Evolutionary conservation across 2,888 invertebrate species (phyloP), one percentile per base, ranked within the genome.

Genomic region (Heliothis peltigera): DNA sequence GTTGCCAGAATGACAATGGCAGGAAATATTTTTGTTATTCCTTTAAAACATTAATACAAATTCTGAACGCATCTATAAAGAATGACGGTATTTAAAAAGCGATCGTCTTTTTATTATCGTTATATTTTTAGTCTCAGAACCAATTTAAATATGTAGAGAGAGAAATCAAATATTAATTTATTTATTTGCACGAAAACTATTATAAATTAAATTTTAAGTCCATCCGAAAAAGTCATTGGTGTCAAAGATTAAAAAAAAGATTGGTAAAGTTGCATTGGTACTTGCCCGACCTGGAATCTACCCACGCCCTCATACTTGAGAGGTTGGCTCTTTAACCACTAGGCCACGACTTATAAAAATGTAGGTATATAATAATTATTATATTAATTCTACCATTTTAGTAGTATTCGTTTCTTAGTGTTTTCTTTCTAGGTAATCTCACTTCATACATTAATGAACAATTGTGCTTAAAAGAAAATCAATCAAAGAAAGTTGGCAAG

Each of bases 401-500:
- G n/a, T n/a, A 32, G 12, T n/a, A 28, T 19, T 18, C 15, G 0
- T 17, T 35, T 42, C 5, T 15, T 28, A 19, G 39, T n/a, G n/a
- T 2, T 32, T 12, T 8, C 5, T 5, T n/a, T 3, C 0, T 39
- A 39, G 2, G 10, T 42, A 42, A 48, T 8, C 15, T 15, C 15
- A 19, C 39, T 39, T 32, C n/a, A 52, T 19, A 25, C 12, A 39
- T 49, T 21, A 70, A 28, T 5, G 32, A 54, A 47, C 19, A 28
- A 47, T 52, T 32, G 44, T 47, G 35, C 56, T 54, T 46, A 43
- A 71, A 52, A 21, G 56, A 52, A 57, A 76, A 56, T 49, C 47
- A 39, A 67, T 62, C 71, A 57, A 60, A 58, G 71, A 67, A 71
- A 76, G 52, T 54, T 43, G 22, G 32, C 58, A 53, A 70, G 56